A percentile compares a stretch with the other conserved stretches of the same genome.
Evolutionary conservation across 1,140 invertebrate genomes (phyloP).

Genomic region (Zaprionus africanus): DNA sequence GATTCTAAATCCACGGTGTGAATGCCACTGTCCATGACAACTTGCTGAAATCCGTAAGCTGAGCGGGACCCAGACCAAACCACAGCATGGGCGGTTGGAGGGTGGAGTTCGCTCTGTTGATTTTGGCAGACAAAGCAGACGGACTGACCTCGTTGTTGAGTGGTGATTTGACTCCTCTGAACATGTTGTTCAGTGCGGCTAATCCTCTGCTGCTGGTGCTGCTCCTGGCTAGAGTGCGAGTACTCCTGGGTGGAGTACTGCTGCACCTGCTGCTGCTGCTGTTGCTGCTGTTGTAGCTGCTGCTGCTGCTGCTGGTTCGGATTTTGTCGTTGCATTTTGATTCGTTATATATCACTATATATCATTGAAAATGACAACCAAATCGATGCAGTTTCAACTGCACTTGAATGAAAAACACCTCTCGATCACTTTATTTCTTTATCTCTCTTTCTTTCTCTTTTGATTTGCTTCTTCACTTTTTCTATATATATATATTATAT

Average conservation of each 20-base stretch:
- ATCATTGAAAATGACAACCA: slow-evolving; percentile 84
- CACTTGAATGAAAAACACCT: slow-evolving; percentile 67
- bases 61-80: neutral
- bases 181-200: slow-evolving; percentile 90
- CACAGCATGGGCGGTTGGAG: neutral
- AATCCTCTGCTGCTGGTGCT: slow-evolving; percentile 87
- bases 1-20: slow-evolving; percentile 79
- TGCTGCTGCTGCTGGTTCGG: slow-evolving; percentile 84
- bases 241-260: slow-evolving; percentile 85
- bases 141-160: slow-evolving; percentile 91
- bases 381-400: slow-evolving; percentile 77
- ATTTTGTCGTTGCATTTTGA: slow-evolving; percentile 84
- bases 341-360: slow-evolving; percentile 84
- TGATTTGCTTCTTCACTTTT: slow-evolving; percentile 81
- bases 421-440: slow-evolving; percentile 70
- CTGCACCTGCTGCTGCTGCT: slow-evolving; percentile 86
- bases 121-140: slow-evolving; percentile 37
- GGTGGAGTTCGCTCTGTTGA: neutral
- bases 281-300: slow-evolving; percentile 83
- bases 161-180: slow-evolving; percentile 89
- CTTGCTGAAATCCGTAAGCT: slow-evolving; percentile 32
- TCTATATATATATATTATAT: slow-evolving; percentile 59
- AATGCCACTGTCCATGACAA: slow-evolving; percentile 67
- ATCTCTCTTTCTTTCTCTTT: slow-evolving; percentile 57
- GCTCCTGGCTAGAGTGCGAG: slow-evolving; percentile 77